Percentiles rank a stretch among this genome's conserved stretches.
Evolutionary conservation across 2,888 invertebrate species (phyloP).

Genomic region (Idaea dimidiata): DNA sequence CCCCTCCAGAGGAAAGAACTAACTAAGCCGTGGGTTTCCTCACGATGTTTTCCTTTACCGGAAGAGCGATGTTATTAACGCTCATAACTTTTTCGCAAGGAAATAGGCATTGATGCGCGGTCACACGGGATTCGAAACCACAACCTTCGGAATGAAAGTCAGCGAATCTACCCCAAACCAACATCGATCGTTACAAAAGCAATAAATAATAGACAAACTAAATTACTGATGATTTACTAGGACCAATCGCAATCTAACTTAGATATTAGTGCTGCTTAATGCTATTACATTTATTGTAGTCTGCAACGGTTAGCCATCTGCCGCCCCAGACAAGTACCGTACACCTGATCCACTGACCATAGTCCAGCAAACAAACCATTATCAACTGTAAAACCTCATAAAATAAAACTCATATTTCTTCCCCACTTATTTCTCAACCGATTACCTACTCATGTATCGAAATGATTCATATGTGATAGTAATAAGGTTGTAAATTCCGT

Average conservation of each 20-base stretch:
- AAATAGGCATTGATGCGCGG: too few species aligned
- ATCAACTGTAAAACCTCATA: slow-evolving; percentile 17
- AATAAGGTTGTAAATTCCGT: slow-evolving; percentile 14
- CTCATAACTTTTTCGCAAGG: too few species aligned
- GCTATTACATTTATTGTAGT: slow-evolving; percentile 37
- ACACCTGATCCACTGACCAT: slow-evolving; percentile 51
- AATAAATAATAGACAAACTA: neutral
- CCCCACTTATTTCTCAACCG: slow-evolving; percentile 11
- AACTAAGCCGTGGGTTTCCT: too few species aligned
- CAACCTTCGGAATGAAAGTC: too few species aligned
- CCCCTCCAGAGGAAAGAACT: too few species aligned
- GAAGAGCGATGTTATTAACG: too few species aligned
- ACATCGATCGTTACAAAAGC: too few species aligned
- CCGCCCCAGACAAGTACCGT: slow-evolving; percentile 49
- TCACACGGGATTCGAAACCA: too few species aligned
- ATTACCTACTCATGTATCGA: slow-evolving; percentile 8
- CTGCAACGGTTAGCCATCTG: slow-evolving; percentile 52
- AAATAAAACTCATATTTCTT: slow-evolving; percentile 19
- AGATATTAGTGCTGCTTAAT: slow-evolving; percentile 18
- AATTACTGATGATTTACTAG: slow-evolving; percentile 3
- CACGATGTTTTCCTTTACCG: too few species aligned
- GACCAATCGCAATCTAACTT: slow-evolving; percentile 12
- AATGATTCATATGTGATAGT: slow-evolving; percentile 15
- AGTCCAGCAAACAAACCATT: slow-evolving; percentile 12
- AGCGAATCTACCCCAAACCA: too few species aligned